These are phyloP conservation scores for Pempheris klunzingeri DNA, from an alignment of 2,797 vertebrate species.

Conservation along the genomic window DNA sequence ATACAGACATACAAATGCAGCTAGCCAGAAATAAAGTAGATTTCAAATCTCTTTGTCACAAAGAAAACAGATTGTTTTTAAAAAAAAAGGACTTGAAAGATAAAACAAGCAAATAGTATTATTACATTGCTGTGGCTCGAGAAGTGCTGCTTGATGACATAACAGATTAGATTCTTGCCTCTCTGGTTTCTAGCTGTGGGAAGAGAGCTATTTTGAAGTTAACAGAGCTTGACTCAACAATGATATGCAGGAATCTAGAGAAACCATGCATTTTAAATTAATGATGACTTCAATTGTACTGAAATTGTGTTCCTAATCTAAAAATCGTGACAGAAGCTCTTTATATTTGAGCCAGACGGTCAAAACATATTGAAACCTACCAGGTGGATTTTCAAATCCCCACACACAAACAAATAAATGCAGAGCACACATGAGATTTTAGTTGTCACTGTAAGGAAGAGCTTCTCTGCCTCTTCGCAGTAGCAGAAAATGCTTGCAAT, in stretches of 20 bases:
- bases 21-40: constrained; percentile 25
- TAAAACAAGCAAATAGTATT: constrained; percentile 6
- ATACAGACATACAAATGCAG: constrained; percentile 9
- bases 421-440: too few species aligned
- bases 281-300: neutral
- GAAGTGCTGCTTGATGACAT: constrained; percentile 55
- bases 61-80: neutral
- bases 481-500: constrained; percentile 11
- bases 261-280: constrained; percentile 17
- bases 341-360: neutral
- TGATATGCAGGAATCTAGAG: constrained; percentile 18
- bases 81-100: neutral
- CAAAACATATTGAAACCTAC: neutral
- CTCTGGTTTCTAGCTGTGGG: constrained; percentile 43
- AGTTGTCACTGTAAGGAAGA: neutral
- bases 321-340: neutral
- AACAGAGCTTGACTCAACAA: constrained; percentile 47
- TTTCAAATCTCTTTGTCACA: constrained; percentile 1
- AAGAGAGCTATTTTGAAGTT: constrained; percentile 44
- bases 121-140: constrained; percentile 21
- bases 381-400: neutral
- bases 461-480: neutral
- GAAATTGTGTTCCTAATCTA: neutral
- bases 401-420: neutral
- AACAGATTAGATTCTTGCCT: constrained; percentile 54